Conservation (phyloP, 2,113 vertebrate genomes). For the Paradoxurus hermaphroditus region DNA sequence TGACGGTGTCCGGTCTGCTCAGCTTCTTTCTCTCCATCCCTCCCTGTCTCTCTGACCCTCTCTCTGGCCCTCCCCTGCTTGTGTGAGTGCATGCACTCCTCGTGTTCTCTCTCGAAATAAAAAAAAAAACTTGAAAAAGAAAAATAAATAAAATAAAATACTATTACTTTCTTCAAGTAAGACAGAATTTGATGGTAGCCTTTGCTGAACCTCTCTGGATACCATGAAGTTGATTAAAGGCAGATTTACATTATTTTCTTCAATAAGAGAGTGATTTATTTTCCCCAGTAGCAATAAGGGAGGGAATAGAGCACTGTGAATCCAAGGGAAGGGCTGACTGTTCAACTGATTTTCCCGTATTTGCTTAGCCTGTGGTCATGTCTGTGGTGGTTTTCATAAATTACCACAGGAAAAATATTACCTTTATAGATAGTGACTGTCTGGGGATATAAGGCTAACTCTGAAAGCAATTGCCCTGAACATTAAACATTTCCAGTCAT, state of each 20-base stretch:
- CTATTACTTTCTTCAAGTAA: not conserved
- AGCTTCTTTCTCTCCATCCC: no score
- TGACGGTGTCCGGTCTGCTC: no score
- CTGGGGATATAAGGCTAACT: slow-evolving; percentile 19
- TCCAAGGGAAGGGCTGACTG: not conserved
- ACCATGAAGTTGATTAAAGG: not conserved
- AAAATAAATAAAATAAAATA: not conserved
- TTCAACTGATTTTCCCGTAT: not conserved
- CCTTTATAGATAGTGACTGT: not conserved
- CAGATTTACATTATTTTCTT: not conserved
- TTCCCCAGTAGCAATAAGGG: not conserved
- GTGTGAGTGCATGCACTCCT: no score
- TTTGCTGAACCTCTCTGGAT: not conserved
- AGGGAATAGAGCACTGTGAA: not conserved
- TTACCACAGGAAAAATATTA: not conserved
- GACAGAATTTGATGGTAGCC: not conserved
- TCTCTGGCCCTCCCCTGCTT: no score
- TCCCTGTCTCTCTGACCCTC: no score
- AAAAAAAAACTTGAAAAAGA: no score
- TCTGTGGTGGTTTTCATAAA: slow-evolving; percentile 31
- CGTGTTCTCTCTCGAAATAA: no score
- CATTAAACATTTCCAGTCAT: slow-evolving; percentile 57
- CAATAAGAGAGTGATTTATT: not conserved
- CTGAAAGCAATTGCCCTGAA: slow-evolving; percentile 16
- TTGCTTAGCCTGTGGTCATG: not conserved